A percentile compares a stretch with the other conserved stretches of the same genome.
Conservation (phyloP, 1,140 invertebrate genomes). For the Oppia nitens region DNA sequence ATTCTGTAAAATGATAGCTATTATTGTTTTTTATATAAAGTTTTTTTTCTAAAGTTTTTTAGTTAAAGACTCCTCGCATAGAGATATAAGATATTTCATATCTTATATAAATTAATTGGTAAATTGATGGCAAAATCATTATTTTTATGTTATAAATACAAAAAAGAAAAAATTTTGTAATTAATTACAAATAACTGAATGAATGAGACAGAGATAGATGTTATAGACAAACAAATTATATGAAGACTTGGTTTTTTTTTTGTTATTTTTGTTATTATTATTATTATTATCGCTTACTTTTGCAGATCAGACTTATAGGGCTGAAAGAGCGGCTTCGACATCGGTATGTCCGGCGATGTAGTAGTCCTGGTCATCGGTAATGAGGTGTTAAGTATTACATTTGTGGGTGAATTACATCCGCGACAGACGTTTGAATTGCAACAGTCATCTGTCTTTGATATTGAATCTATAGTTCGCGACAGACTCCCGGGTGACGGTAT, state of each 20-base stretch:
- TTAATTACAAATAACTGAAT: background rate
- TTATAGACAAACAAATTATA: background rate
- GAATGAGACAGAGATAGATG: background rate
- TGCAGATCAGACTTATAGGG: conserved; percentile 12
- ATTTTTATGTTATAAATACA: background rate
- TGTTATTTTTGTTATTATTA: no score
- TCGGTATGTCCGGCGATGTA: background rate
- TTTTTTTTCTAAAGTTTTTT: no score
- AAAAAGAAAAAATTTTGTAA: no score
- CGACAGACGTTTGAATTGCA: conserved; percentile 8
- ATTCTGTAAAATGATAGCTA: no score
- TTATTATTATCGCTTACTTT: background rate
- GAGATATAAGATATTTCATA: no score
- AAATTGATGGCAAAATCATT: background rate
- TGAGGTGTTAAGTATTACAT: background rate
- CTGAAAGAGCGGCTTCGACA: conserved; percentile 11
- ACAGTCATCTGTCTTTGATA: background rate
- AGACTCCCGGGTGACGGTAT: background rate
- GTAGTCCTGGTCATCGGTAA: background rate
- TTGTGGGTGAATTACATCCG: background rate
- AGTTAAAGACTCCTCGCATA: no score
- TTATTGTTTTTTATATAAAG: no score
- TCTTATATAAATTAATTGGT: background rate
- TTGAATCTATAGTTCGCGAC: background rate
- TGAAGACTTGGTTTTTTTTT: background rate